Evolutionary conservation across 2,888 invertebrate species (phyloP), one percentile per base, ranked within the genome.

Genomic region (Melipona bicolor): DNA sequence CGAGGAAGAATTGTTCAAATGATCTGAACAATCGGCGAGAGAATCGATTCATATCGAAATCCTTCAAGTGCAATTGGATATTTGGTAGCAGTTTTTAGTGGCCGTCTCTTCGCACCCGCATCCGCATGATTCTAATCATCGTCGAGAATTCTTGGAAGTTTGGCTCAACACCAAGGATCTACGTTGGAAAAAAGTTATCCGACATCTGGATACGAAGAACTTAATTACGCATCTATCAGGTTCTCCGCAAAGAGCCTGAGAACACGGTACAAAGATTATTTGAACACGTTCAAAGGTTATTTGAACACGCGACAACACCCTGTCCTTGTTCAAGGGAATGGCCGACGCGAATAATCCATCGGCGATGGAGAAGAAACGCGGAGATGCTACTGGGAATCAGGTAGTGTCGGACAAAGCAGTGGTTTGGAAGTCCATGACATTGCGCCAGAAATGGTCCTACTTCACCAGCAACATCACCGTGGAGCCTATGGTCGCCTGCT

Each of bases 401-500:
- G 69, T 77, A 61, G 79, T 78, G 62, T 43, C 80, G 19, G 86
- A 87, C 21, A 81, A 84, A 43, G 89, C 88, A 4, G 74, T 87
- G 27, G 92, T 93, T 74, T 95, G 96, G 95, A 95, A 95, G 86
- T 94, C 95, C 32, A 95, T 96, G 95, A 95, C 95, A 70, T 92
- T 96, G 85, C 94, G 95, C 64, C 95, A 96, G 92, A 96, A 96
- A 92, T 95, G 95, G 82, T 95, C 94, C 86, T 95, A 95, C 85
- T 94, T 97, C 91, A 95, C 95, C 71, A 95, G 96, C 56, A 96
- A 97, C 90, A 97, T 97, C 87, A 97, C 97, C 15, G 97, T 97
- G 6, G 97, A 97, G 91, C 97, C 97, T 0, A 96, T 97, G 95
- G 93, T 97, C 79, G 97, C 97, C 2, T 97, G 97, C 91, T 97